Evolutionary conservation across 2,888 invertebrate species (phyloP).

Genomic region (Uloborus plumipes): DNA sequence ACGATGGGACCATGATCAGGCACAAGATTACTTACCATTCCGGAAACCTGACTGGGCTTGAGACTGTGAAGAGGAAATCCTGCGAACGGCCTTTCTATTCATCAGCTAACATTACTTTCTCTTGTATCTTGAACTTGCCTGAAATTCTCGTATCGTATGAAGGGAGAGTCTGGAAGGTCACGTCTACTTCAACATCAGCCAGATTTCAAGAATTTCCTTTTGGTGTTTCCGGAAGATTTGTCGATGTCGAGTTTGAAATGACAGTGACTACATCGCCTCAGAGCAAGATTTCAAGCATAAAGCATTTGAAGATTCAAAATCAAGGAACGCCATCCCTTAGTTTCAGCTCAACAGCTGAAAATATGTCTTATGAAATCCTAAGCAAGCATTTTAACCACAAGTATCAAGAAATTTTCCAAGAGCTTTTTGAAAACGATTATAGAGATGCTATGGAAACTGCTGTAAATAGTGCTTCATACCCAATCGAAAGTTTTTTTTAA

Average conservation of each 20-base stretch:
- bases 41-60: conserved; percentile 42
- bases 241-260: background rate
- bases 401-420: conserved; percentile 13
- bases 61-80: conserved; percentile 10
- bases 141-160: conserved; percentile 22
- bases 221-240: background rate
- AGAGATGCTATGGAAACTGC: conserved; percentile 31
- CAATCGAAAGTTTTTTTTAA: background rate
- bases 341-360: background rate
- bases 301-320: background rate
- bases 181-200: background rate
- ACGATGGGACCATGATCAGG: conserved; percentile 25
- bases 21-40: conserved; percentile 19
- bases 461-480: conserved; percentile 25
- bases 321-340: background rate
- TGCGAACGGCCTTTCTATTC: conserved; percentile 23
- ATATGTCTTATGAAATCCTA: conserved; percentile 17
- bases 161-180: background rate
- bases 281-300: conserved; percentile 8
- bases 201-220: conserved; percentile 12
- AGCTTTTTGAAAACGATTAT: conserved; percentile 25
- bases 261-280: conserved; percentile 36
- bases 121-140: conserved; percentile 9
- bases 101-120: conserved; percentile 16
- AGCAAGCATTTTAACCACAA: conserved; percentile 25